Base-by-base conservation (phyloP, 2,888 invertebrate genomes). In the Drosophila basisetae region DNA sequence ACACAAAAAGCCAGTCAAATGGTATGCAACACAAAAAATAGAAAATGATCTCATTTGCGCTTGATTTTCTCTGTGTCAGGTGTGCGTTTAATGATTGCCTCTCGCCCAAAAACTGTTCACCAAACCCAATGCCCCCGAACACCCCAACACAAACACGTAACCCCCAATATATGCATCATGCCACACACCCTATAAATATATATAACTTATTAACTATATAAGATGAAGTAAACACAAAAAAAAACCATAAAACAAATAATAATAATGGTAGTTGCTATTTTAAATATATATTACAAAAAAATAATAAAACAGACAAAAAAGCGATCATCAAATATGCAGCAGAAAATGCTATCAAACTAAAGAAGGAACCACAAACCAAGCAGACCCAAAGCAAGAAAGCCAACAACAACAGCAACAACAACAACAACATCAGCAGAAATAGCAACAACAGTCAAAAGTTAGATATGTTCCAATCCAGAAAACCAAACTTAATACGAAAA, bases 141-240 rank as follows among this genome's bases (percentile, higher is more conserved):
- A 31, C 39, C 58, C 43, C 4, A 31, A 58, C 33, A 59, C 68
- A 56, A 47, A 58, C 62, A 62, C 59, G 28, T 75, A 79, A 66
- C 54, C 66, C 62, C 53, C 69, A 83, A 81, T 65, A 83, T 69
- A 82, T 58, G 69, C 68, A 80, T 64, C 76, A 70, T 66, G 55
- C 64, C 70, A 68, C 66, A 81, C 67, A 64, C 70, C 82, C 80
- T 85, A 85, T 88, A 88, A 84, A 86, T 90, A 86, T 89, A 90
- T 86, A 89, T 88, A 84, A 89, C 90, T 90, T 87, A 87, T 84
- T 91, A 89, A 78, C 88, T 91, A 87, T 84, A 84, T 87, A 90
- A 87, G 83, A 66, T 62, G 76, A 78, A 85, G 60, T 82, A 84
- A 82, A 78, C 61, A 50, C 58, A 86, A 79, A 70, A 50, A 64